Evolutionary conservation across 2,113 vertebrate species (phyloP).

Genomic region (Oncorhynchus gorbuscha): DNA sequence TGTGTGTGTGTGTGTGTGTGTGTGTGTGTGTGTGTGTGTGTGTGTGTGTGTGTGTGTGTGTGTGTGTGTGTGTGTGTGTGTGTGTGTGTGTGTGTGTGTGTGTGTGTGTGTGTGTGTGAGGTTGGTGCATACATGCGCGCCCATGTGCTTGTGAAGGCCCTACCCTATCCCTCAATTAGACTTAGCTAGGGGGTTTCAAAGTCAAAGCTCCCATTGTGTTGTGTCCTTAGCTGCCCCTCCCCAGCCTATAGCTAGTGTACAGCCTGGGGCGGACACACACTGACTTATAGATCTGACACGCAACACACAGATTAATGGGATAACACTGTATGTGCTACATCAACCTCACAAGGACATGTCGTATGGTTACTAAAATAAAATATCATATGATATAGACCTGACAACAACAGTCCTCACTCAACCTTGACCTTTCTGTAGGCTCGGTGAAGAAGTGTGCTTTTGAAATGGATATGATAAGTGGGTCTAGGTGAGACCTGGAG

Average conservation of each 20-base stretch:
- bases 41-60: slow-evolving; percentile 8
- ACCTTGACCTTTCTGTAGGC: too few relatives aligned
- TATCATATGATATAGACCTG: too few relatives aligned
- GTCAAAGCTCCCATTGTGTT: slow-evolving; percentile 45
- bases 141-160: slow-evolving; percentile 31
- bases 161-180: slow-evolving; percentile 56
- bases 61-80: background rate
- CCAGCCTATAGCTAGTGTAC: background rate
- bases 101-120: background rate
- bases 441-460: too few relatives aligned
- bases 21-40: background rate
- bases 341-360: too few relatives aligned
- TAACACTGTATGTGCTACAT: too few relatives aligned
- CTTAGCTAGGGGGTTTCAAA: slow-evolving; percentile 56
- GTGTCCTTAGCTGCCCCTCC: background rate
- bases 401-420: too few relatives aligned
- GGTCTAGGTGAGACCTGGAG: too few relatives aligned
- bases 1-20: too few relatives aligned
- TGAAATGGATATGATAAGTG: too few relatives aligned
- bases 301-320: too few relatives aligned
- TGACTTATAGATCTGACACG: too few relatives aligned
- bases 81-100: slow-evolving; percentile 10
- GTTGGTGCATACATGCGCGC: slow-evolving; percentile 32
- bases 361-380: too few relatives aligned
- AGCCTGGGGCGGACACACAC: background rate